Percentiles rank a stretch among this genome's conserved stretches.
Evolutionary conservation across 2,113 vertebrate species (phyloP).

Genomic region (Myrmophylax atrothorax): DNA sequence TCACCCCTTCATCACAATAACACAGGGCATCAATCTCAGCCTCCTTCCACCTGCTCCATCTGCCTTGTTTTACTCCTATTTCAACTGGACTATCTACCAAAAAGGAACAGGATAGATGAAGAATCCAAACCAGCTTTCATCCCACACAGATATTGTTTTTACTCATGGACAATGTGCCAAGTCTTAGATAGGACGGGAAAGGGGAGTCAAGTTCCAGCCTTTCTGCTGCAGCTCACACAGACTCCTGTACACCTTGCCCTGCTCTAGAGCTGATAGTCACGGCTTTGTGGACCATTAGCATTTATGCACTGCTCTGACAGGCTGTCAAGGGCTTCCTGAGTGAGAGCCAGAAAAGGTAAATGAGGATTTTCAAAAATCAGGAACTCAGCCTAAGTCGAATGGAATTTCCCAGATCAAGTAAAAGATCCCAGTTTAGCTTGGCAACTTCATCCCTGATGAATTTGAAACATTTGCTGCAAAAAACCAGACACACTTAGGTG

Average conservation of each 20-base stretch:
- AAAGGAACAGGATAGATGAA: neutral
- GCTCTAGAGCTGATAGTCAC: neutral
- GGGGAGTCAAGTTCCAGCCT: neutral
- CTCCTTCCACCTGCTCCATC: neutral
- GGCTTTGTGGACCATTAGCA: neutral
- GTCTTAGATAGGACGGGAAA: neutral
- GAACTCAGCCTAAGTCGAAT: neutral
- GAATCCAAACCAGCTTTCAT: neutral
- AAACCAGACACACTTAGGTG: neutral
- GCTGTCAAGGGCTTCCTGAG: neutral
- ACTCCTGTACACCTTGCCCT: neutral
- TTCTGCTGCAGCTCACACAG: neutral
- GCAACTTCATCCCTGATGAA: neutral
- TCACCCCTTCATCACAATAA: neutral
- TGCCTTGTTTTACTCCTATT: neutral
- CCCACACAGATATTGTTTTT: neutral
- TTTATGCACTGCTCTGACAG: neutral
- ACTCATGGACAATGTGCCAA: neutral
- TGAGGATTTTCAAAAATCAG: neutral
- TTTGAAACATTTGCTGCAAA: neutral
- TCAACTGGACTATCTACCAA: neutral
- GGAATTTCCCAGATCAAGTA: neutral
- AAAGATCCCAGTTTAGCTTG: neutral
- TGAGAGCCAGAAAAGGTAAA: neutral
- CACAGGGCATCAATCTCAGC: neutral